Evolutionary conservation across 2,797 vertebrate species (phyloP).

Genomic region (Sebastes cheni): DNA sequence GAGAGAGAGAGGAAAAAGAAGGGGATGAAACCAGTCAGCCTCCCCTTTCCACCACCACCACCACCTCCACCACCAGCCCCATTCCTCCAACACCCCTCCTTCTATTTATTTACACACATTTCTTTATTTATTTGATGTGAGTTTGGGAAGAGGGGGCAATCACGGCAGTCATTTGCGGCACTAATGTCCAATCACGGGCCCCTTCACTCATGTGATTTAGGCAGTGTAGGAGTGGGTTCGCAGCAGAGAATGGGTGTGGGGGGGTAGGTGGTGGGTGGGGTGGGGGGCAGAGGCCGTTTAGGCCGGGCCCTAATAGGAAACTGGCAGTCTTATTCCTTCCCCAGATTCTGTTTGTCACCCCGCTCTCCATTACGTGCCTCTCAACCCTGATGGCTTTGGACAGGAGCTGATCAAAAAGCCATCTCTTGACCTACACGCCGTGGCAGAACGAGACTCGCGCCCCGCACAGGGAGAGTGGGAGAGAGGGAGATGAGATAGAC

Average conservation of each 20-base stretch:
- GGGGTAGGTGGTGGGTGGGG: conserved; percentile 49
- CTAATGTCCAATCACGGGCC: conserved; percentile 99
- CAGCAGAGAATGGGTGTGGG: conserved; percentile 81
- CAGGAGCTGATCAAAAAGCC: conserved; percentile 99
- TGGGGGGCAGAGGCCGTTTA: conserved; percentile 90
- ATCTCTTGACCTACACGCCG: conserved; percentile 98
- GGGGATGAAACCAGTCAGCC: conserved; percentile 84
- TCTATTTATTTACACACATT: conserved; percentile 86
- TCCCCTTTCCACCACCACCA: conserved; percentile 39
- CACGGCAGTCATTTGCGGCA: conserved; percentile 98
- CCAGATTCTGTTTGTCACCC: conserved; percentile 99
- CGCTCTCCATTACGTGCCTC: conserved; percentile 99
- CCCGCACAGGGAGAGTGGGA: conserved; percentile 47
- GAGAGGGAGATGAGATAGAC: conserved; percentile 61
- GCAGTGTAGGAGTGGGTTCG: conserved; percentile 77
- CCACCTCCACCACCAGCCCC: conserved; percentile 35
- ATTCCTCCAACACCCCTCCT: conserved; percentile 72
- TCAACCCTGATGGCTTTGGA: conserved; percentile 99
- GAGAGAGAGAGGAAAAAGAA: conserved; percentile 61
- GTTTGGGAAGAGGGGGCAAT: conserved; percentile 90
- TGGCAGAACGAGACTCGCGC: conserved; percentile 83
- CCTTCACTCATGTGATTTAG: conserved; percentile 99
- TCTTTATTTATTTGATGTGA: conserved; percentile 86
- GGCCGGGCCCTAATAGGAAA: conserved; percentile 97
- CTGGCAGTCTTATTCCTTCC: conserved; percentile 99